Conservation (phyloP, 2,888 invertebrate genomes). For the Stenodema calcarata region DNA sequence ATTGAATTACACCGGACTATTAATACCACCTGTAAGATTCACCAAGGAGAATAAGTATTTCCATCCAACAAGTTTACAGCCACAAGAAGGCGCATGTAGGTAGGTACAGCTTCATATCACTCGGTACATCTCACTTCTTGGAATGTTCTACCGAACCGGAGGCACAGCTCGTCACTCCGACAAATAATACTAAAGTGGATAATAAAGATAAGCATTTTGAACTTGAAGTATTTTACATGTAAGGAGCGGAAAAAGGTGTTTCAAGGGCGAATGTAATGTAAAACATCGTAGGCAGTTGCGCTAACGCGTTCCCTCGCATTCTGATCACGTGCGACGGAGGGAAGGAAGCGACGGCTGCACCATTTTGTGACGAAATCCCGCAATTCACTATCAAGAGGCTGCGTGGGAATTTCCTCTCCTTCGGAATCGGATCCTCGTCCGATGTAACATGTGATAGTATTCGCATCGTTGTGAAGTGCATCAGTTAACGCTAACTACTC, state of each 20-base stretch:
- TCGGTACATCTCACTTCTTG: neutral
- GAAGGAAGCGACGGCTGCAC: neutral
- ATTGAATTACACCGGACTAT: no score
- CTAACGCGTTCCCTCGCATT: neutral
- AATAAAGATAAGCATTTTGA: neutral
- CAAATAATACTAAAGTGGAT: slow-evolving; percentile 1
- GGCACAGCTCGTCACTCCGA: neutral
- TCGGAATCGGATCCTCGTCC: neutral
- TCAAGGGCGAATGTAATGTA: neutral
- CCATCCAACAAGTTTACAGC: no score
- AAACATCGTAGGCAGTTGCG: neutral
- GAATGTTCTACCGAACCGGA: neutral
- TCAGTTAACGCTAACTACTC: neutral
- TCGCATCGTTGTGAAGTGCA: neutral
- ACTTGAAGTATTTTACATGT: neutral
- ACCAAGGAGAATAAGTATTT: no score
- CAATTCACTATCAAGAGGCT: neutral
- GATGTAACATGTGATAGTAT: neutral
- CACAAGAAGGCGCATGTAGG: neutral
- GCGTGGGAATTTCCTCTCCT: neutral
- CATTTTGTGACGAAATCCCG: neutral
- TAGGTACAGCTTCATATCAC: neutral
- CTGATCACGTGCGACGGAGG: neutral
- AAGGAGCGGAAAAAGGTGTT: slow-evolving; percentile 2
- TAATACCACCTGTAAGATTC: no score